These are phyloP conservation scores for Halcyon leucocephala DNA, from an alignment of 2,797 vertebrate genomes.

Conservation along the genomic window DNA sequence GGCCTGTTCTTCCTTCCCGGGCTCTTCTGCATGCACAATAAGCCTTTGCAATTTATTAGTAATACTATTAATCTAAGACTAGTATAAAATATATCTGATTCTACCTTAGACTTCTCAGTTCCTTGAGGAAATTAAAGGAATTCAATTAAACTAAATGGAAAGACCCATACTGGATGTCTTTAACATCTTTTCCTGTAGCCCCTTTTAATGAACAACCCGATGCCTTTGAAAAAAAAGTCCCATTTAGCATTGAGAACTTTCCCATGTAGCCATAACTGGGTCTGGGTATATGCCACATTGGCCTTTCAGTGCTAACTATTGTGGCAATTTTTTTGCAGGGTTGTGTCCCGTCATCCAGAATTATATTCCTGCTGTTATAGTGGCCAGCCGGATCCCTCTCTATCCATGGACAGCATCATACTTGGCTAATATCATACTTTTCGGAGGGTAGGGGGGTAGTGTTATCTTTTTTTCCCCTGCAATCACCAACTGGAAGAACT, in stretches of 20 bases:
- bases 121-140: background rate
- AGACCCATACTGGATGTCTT: background rate
- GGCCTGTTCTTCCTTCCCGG: background rate
- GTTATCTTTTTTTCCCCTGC: background rate
- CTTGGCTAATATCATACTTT: background rate
- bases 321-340: background rate
- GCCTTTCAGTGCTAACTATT: background rate
- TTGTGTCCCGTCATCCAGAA: background rate
- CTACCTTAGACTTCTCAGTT: background rate
- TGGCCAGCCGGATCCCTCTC: background rate
- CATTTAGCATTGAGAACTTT: background rate
- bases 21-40: background rate
- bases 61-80: background rate
- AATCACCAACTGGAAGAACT: background rate
- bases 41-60: background rate
- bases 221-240: background rate
- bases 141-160: background rate
- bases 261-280: background rate
- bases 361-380: background rate
- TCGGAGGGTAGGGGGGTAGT: accelerated
- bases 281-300: background rate
- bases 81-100: background rate
- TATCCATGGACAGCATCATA: background rate
- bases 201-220: background rate
- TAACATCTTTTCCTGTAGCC: background rate